Evolutionary conservation across 2,797 vertebrate genomes (phyloP).

Genomic region (Rhabdophis nuchalis): DNA sequence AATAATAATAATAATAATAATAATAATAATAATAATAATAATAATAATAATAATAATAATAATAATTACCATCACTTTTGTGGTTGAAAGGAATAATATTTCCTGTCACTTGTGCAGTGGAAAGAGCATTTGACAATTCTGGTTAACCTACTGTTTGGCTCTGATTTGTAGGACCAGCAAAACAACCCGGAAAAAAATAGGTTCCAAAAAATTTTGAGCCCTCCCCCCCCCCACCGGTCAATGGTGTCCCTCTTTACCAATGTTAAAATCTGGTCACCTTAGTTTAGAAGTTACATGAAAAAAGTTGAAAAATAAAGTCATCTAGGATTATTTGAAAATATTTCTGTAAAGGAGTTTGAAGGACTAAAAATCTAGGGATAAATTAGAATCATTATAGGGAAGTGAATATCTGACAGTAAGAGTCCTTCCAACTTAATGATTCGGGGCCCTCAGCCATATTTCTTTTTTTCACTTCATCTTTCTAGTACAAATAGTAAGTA

Average conservation of each 20-base stretch:
- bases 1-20: too few species aligned
- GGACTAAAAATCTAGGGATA: not conserved
- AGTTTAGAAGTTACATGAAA: not conserved
- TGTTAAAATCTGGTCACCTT: too few species aligned
- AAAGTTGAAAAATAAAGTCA: not conserved
- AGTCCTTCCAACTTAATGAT: not conserved
- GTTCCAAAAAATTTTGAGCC: too few species aligned
- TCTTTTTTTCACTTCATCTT: not conserved
- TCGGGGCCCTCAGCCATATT: not conserved
- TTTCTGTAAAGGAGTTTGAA: not conserved
- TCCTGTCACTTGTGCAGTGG: not conserved
- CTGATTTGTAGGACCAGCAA: not conserved
- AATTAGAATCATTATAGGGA: not conserved
- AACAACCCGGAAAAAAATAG: conserved; percentile 35
- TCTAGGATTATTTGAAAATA: not conserved
- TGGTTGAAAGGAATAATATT: not conserved
- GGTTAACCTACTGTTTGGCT: conserved; percentile 2
- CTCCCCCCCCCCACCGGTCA: too few species aligned
- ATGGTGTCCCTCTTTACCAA: too few species aligned
- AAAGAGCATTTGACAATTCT: not conserved
- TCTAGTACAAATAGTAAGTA: not conserved
- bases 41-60: not conserved
- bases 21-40: too few species aligned
- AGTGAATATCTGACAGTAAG: not conserved
- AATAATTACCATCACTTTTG: not conserved